Percentiles rank a stretch among this genome's conserved stretches.
These are phyloP conservation scores for Sterrhoptilus dennistouni DNA, from an alignment of 2,113 vertebrate genomes.

Conservation along the genomic window DNA sequence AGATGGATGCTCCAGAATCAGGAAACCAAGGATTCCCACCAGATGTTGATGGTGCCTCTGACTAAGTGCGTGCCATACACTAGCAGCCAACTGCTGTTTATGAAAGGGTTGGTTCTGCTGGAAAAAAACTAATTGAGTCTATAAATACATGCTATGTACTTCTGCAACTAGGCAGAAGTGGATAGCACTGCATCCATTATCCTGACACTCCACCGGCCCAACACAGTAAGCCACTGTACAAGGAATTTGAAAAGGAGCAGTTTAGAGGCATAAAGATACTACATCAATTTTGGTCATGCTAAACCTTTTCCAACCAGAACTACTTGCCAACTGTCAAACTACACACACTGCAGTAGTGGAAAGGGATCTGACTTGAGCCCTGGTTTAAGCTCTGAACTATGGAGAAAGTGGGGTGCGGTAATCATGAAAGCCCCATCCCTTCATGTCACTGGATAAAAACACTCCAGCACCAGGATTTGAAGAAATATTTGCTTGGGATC, in stretches of 20 bases:
- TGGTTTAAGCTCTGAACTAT: not conserved
- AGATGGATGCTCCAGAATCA: not conserved
- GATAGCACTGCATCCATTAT: not conserved
- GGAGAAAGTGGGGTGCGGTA: not conserved
- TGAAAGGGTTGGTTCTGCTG: not conserved
- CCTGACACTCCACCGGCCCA: not conserved
- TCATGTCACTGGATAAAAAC: rapidly evolving
- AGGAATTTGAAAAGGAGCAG: not conserved
- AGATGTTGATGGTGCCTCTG: rapidly evolving
- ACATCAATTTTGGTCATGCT: not conserved
- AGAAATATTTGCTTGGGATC: not conserved
- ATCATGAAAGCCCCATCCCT: not conserved
- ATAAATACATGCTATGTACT: not conserved
- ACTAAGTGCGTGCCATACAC: not conserved
- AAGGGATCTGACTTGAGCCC: not conserved
- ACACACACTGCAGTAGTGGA: not conserved
- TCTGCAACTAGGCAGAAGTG: not conserved
- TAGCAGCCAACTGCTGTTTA: not conserved
- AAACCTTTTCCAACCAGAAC: not conserved
- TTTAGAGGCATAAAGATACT: not conserved
- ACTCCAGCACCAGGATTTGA: not conserved
- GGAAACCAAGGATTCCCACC: not conserved
- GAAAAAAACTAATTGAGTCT: not conserved
- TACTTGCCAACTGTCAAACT: not conserved
- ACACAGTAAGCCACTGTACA: not conserved